Percentiles rank a stretch among this genome's conserved stretches.
Evolutionary conservation across 2,797 vertebrate genomes (phyloP).

Genomic region (Cuniculus paca): DNA sequence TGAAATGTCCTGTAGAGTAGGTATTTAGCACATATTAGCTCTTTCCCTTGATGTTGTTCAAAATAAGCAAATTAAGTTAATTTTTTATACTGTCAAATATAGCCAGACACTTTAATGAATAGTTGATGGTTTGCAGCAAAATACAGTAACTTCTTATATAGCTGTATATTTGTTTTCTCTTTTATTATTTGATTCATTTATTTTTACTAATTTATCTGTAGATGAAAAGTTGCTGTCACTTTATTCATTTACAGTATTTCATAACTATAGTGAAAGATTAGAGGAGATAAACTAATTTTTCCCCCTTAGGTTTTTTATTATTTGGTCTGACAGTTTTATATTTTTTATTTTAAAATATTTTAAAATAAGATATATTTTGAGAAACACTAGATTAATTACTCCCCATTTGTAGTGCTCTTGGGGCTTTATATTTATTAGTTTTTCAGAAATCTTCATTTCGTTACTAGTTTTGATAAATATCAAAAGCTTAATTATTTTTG

Average conservation of each 20-base stretch:
- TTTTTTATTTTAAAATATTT: constrained; percentile 53
- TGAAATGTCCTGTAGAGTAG: not conserved
- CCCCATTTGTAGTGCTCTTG: not conserved
- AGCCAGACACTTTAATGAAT: constrained; percentile 47
- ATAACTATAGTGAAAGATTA: not conserved
- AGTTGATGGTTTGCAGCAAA: not conserved
- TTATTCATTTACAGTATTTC: constrained; percentile 16
- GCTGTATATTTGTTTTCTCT: constrained; percentile 20
- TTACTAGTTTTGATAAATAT: constrained; percentile 36
- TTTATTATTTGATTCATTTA: constrained; percentile 46
- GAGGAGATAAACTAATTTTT: constrained; percentile 44
- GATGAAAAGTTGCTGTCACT: constrained; percentile 21
- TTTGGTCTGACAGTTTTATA: constrained; percentile 21
- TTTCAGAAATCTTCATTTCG: constrained; percentile 56
- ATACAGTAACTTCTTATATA: not conserved
- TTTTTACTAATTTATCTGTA: constrained; percentile 53
- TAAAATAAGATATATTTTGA: constrained; percentile 56
- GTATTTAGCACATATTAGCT: constrained; percentile 9
- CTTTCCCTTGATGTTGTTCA: constrained; percentile 16
- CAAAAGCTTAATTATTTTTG: constrained; percentile 56
- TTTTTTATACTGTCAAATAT: constrained; percentile 20
- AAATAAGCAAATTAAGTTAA: not conserved
- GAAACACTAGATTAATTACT: constrained; percentile 49
- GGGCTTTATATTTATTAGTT: constrained; percentile 19
- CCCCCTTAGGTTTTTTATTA: not conserved